Base-by-base conservation (phyloP, 2,888 invertebrate species). In the Endomychus coccineus region DNA sequence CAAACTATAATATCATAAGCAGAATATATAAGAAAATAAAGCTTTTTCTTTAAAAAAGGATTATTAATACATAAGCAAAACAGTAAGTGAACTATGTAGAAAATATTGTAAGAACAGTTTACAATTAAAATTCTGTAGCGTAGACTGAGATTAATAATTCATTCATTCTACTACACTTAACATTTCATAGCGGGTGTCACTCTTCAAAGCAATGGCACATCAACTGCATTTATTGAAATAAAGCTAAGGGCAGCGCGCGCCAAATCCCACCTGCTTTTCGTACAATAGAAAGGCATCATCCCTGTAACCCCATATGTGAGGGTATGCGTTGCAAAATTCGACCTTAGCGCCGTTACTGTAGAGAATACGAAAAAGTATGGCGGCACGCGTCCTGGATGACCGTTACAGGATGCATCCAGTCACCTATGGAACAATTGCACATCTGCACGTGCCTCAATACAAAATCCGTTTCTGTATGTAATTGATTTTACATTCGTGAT, bases 381-480 rank as follows among this genome's bases (percentile, higher is more conserved):
- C 51, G 58, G 60, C 60, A 60, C 60, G 59, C 60, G 60, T 51
- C 56, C 46, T 49, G 40, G 52, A 56, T 60, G 60, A 60, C 60
- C 60, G 60, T 60, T 59, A 58, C 55, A 51, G 54, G 53, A 55
- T 54, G 50, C 54, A 54, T 54, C 48, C 50, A 45, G 45, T 40
- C 41, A 38, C 40, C 43, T 44, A 46, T 45, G 49, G 53, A 50
- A 54, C 52, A 56, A 56, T 55, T 53, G 58, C 55, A 55, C 59
- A 59, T 58, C 58, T 59, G 59, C 59, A 58, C 59, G 56, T 58
- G 58, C 54, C 56, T 40, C 34, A 23, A 39, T 31, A 34, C 28
- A 19, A 19, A n/a, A 19, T 19, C 6, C 21, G 21, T n/a, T n/a
- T n/a, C n/a, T n/a, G n/a, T n/a, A n/a, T n/a, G n/a, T 19, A 19